phyloP scores from a whole-genome alignment of 2,113 vertebrate species.

The Entelurus aequoreus region DNA sequence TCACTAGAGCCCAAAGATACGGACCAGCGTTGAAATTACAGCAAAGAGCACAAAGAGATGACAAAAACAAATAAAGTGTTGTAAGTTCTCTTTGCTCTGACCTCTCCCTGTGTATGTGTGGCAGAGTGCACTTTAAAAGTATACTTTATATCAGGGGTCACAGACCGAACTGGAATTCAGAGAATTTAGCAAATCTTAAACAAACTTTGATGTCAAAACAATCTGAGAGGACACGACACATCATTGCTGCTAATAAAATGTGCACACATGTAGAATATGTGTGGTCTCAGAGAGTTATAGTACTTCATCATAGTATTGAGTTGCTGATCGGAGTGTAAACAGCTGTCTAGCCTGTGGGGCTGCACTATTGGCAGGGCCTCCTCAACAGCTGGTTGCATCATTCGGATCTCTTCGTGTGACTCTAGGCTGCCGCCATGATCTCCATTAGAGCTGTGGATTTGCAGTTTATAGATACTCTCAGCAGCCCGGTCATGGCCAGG shows the following conservation, averaged over 20 bases:
- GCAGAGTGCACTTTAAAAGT: no score
- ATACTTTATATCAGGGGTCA: no score
- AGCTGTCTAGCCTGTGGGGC: slow-evolving; percentile 13
- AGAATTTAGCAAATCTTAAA: slow-evolving; percentile 44
- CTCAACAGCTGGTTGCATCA: slow-evolving; percentile 42
- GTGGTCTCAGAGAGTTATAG: slow-evolving; percentile 14
- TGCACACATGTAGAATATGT: slow-evolving; percentile 20
- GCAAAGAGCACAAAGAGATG: no score
- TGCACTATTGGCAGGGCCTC: slow-evolving; percentile 8
- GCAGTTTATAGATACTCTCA: slow-evolving; percentile 46
- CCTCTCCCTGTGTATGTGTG: no score
- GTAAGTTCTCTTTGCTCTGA: no score
- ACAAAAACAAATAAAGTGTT: no score
- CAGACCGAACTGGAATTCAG: slow-evolving; percentile 8
- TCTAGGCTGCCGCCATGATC: slow-evolving; percentile 20
- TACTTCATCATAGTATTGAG: neutral
- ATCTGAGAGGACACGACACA: slow-evolving; percentile 7
- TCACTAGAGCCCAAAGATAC: no score
- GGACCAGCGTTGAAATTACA: no score
- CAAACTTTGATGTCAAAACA: slow-evolving; percentile 30
- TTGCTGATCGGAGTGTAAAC: neutral
- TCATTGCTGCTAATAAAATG: slow-evolving; percentile 4
- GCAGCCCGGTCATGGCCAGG: slow-evolving; percentile 32
- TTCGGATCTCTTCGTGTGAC: slow-evolving; percentile 23
- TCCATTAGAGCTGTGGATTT: slow-evolving; percentile 34